Conservation (phyloP, 2,113 vertebrate species). For the Gasterosteus nipponicus region DNA sequence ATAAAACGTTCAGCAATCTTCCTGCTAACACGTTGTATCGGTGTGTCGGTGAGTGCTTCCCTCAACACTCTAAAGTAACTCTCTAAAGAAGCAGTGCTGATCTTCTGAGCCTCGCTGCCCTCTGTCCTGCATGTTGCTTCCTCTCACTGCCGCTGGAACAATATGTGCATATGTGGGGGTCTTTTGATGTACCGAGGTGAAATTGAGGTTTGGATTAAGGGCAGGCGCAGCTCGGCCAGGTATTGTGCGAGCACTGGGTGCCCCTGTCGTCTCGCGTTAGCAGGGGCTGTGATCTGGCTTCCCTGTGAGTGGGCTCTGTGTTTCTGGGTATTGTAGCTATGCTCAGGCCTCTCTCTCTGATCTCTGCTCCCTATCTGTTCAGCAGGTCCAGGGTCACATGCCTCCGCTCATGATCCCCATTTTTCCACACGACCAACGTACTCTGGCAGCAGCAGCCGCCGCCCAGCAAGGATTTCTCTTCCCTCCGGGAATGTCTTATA, state of each 20-base stretch:
- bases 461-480: conserved; percentile 99
- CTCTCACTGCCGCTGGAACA: conserved; percentile 55
- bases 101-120: conserved; percentile 15
- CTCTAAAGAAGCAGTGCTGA: conserved; percentile 8
- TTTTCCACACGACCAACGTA: conserved; percentile 99
- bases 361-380: conserved; percentile 87
- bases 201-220: conserved; percentile 80
- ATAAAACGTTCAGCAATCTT: conserved; percentile 30
- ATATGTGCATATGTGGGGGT: conserved; percentile 44
- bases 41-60: conserved; percentile 20
- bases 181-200: conserved; percentile 84
- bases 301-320: conserved; percentile 61
- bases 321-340: conserved; percentile 83
- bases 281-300: conserved; percentile 88
- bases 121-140: conserved; percentile 36
- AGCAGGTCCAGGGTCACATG: conserved; percentile 99
- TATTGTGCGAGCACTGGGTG: conserved; percentile 82
- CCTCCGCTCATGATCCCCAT: conserved; percentile 99
- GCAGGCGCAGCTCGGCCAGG: conserved; percentile 71
- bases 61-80: conserved; percentile 18
- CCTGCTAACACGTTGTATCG: conserved; percentile 27
- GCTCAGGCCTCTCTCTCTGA: conserved; percentile 90
- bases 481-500: conserved; percentile 98
- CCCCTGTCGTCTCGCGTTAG: conserved; percentile 87
- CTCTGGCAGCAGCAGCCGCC: conserved; percentile 96